phyloP scores from a whole-genome alignment of 1,140 invertebrate species.

The Stegodyphus dumicola region DNA sequence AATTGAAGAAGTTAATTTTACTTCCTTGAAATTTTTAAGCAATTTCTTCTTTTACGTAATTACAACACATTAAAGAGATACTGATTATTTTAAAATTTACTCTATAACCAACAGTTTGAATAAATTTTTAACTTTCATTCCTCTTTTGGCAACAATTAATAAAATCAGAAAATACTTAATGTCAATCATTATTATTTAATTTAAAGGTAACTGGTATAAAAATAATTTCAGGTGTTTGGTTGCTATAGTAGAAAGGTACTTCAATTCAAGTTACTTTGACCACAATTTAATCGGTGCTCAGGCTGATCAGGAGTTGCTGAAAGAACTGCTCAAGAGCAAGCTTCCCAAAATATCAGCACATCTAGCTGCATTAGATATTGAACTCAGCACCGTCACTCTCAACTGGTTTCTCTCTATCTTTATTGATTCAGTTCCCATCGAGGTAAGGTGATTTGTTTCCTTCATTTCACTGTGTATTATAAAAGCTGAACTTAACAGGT shows the following conservation, averaged over 20 bases:
- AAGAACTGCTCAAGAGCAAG: constrained; percentile 72
- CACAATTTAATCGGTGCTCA: constrained; percentile 69
- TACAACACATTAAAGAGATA: too few relatives aligned
- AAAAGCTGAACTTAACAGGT: not conserved
- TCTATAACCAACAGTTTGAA: too few relatives aligned
- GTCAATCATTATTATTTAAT: too few relatives aligned
- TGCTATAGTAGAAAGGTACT: constrained; percentile 71
- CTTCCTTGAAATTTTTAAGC: too few relatives aligned
- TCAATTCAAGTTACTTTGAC: constrained; percentile 71
- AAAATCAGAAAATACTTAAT: too few relatives aligned
- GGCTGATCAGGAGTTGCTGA: constrained; percentile 71
- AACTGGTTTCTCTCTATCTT: constrained; percentile 75
- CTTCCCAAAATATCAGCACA: constrained; percentile 70
- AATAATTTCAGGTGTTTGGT: constrained; percentile 68
- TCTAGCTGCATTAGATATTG: constrained; percentile 70
- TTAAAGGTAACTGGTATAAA: too few relatives aligned
- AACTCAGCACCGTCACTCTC: constrained; percentile 70
- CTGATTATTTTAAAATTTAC: too few relatives aligned
- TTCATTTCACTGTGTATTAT: not conserved
- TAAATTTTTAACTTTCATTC: too few relatives aligned
- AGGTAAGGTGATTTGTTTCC: constrained; percentile 63
- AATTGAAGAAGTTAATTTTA: too few relatives aligned
- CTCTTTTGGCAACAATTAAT: too few relatives aligned
- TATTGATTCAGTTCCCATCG: constrained; percentile 72
- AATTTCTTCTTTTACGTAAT: too few relatives aligned